These are phyloP conservation scores for Lasioglossum albipes DNA, from an alignment of 1,140 invertebrate genomes.

Conservation along the genomic window DNA sequence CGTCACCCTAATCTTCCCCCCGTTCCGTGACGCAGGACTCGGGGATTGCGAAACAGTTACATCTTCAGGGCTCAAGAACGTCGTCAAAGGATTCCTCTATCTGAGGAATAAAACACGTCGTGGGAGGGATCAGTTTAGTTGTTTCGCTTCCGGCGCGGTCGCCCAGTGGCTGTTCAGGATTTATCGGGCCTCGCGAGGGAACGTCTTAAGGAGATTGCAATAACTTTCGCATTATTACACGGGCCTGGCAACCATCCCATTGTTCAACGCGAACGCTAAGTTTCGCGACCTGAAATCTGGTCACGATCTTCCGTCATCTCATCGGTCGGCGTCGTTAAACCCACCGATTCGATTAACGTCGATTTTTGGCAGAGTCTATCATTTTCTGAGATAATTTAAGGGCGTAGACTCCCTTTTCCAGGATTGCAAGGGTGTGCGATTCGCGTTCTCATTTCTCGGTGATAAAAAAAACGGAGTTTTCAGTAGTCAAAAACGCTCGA, in stretches of 20 bases:
- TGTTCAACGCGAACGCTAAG: conserved; percentile 37
- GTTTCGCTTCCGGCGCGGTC: conserved; percentile 38
- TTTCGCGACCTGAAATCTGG: background rate
- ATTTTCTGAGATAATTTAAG: too few species aligned
- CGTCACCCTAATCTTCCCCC: too few species aligned
- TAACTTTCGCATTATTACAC: conserved; percentile 62
- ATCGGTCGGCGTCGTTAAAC: background rate
- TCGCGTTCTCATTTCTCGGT: too few species aligned
- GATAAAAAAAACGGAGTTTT: too few species aligned
- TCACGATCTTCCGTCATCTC: background rate
- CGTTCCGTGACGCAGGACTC: background rate
- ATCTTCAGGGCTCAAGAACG: background rate
- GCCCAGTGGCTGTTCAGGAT: conserved; percentile 53
- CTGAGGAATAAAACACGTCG: conserved; percentile 43
- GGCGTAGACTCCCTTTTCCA: too few species aligned
- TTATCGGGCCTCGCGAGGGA: conserved; percentile 45
- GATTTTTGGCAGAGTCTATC: too few species aligned
- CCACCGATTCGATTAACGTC: background rate
- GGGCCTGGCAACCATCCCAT: conserved; percentile 52
- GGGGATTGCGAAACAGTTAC: conserved; percentile 10
- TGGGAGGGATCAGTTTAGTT: conserved; percentile 43
- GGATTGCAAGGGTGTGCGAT: too few species aligned
- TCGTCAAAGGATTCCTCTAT: conserved; percentile 12
- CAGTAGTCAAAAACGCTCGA: too few species aligned
- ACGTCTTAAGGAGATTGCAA: conserved; percentile 56